These are phyloP conservation scores for Sarotherodon lohbergeri DNA, from an alignment of 2,113 vertebrate genomes.

Conservation along the genomic window DNA sequence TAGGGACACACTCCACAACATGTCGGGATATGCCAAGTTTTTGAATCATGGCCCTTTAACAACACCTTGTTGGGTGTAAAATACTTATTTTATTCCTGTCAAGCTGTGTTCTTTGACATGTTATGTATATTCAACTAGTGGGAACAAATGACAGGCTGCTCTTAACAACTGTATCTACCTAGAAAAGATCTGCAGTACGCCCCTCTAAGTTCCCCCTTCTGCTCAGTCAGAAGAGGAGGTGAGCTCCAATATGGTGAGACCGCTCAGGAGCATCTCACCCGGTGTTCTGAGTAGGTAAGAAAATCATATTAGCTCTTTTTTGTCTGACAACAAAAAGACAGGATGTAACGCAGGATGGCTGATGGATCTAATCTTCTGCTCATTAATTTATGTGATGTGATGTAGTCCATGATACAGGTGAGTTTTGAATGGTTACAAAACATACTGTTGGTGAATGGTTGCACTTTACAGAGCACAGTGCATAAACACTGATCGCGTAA, in stretches of 20 bases:
- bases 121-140: not conserved
- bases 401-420: not conserved
- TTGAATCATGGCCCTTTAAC: not conserved
- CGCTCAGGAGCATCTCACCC: not conserved
- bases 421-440: not conserved
- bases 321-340: not conserved
- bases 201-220: not conserved
- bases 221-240: not conserved
- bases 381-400: not conserved
- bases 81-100: not conserved
- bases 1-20: not conserved
- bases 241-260: not conserved
- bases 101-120: not conserved
- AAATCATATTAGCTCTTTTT: not conserved
- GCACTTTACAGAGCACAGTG: not conserved
- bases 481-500: not conserved
- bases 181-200: not conserved
- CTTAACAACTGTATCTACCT: not conserved
- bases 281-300: not conserved
- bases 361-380: not conserved
- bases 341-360: not conserved
- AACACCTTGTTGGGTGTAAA: not conserved
- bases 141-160: not conserved
- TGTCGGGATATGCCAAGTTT: not conserved
- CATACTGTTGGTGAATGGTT: not conserved